Evolutionary conservation across 2,888 invertebrate species (phyloP), one percentile per base, ranked within the genome.

Genomic region (Allacma fusca): DNA sequence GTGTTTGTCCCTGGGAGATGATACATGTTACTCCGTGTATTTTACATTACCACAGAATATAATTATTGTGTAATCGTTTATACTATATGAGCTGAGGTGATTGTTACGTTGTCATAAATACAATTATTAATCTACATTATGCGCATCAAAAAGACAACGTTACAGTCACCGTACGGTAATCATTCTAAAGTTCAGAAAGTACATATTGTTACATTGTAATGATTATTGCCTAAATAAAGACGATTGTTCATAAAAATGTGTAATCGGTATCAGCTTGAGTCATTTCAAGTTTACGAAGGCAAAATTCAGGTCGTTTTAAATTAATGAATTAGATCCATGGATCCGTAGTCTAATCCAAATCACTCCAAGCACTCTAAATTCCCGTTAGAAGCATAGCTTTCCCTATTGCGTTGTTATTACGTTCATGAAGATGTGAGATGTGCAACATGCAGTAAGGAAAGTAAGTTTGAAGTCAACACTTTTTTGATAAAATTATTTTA

Each of bases 11-110:
- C 62, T 2, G 9, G 62, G 62, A 62, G 62, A 26, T 62, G 62
- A 19, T 62, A 62, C 62, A n/a, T 62, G 24, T 62, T 62, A 24
- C 62, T 62, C 12, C 62, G 62, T 62, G 62, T 62, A 62, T 62
- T 62, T 62, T 62, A 62, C 62, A 62, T 62, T 62, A 24, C 62
- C 62, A 62, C 13, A 62, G n/a, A 62, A 62, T 57, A 26, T 62
- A 62, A 12, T 23, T 62, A 26, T 13, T 12, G 12, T 24, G 26
- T 23, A 62, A 62, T 62, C 62, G 26, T 62, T 62, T 62, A 62
- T 62, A 62, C 62, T 62, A n/a, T 26, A 62, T 13, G 26, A 62
- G 26, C 7, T 24, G 23, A 62, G 26, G 12, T 62, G 62, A 62
- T 24, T 62, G 62, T 24, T 2, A 24, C 9, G 12, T 62, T 24